Conservation (phyloP, 2,797 vertebrate species). For the Tiaroga cobitis region DNA sequence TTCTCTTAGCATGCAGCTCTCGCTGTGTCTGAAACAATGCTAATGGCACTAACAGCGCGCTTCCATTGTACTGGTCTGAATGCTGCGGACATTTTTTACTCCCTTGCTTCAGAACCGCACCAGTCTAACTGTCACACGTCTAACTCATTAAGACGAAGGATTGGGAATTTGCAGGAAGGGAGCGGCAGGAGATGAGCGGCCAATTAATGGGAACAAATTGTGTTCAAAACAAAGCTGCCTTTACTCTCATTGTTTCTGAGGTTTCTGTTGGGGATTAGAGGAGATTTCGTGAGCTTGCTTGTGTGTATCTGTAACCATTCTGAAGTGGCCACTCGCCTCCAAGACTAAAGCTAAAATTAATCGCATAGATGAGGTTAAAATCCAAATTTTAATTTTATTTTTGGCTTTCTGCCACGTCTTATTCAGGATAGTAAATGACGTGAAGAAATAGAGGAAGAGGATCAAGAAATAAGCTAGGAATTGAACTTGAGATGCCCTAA, state of each 20-base stretch:
- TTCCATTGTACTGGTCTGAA: constrained; percentile 53
- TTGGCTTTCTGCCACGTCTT: constrained; percentile 1
- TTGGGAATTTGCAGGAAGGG: constrained; percentile 29
- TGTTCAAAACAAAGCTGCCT: constrained; percentile 47
- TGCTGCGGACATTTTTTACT: constrained; percentile 48
- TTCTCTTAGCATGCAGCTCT: constrained; percentile 60
- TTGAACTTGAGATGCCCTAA: constrained; percentile 20
- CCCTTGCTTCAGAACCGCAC: constrained; percentile 26
- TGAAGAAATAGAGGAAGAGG: neutral
- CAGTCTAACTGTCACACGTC: constrained; percentile 56
- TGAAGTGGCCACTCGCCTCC: constrained; percentile 29
- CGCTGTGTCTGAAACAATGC: constrained; percentile 55
- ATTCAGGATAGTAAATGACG: neutral
- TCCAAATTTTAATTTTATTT: constrained; percentile 26
- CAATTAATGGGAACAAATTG: constrained; percentile 62
- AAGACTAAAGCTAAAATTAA: constrained; percentile 16
- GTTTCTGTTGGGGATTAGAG: constrained; percentile 41
- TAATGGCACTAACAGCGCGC: constrained; percentile 60
- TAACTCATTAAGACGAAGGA: constrained; percentile 58
- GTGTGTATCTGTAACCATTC: constrained; percentile 29
- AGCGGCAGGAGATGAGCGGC: constrained; percentile 53
- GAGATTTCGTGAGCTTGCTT: constrained; percentile 15
- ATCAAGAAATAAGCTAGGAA: constrained; percentile 17
- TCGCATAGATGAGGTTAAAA: constrained; percentile 18
- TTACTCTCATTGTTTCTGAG: constrained; percentile 33